A percentile compares a stretch with the other conserved stretches of the same genome.
Evolutionary conservation across 2,797 vertebrate species (phyloP).

Genomic region (Neosilurus hyrtlii): DNA sequence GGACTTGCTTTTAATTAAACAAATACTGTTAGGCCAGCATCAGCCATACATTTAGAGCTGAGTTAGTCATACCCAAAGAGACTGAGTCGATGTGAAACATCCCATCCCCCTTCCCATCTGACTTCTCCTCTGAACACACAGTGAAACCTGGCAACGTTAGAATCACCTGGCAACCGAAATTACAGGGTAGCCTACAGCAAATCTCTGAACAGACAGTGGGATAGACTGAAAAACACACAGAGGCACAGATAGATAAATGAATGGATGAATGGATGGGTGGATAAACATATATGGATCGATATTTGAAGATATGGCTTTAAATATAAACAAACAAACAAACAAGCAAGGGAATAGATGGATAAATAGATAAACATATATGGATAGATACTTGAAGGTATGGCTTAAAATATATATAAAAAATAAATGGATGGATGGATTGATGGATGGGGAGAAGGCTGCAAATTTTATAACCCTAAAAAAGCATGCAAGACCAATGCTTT

Average conservation of each 20-base stretch:
- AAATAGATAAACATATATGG: not conserved
- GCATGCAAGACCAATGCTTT: no score
- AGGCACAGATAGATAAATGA: not conserved
- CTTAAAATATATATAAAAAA: not conserved
- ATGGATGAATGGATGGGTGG: not conserved
- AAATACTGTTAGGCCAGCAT: conserved; percentile 28
- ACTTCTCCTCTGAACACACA: conserved; percentile 62
- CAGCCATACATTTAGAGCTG: conserved; percentile 14
- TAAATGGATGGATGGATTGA: no score
- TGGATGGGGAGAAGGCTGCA: no score
- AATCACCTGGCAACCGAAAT: conserved; percentile 75
- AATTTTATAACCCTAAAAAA: no score
- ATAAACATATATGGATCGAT: not conserved
- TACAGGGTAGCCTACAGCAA: conserved; percentile 67
- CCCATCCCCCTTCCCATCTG: not conserved
- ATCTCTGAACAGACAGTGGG: conserved; percentile 55
- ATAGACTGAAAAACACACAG: conserved; percentile 4
- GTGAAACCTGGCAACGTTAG: conserved; percentile 65
- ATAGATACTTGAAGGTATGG: not conserved
- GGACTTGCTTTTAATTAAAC: conserved; percentile 39
- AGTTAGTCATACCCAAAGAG: conserved; percentile 7
- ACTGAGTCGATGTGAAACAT: conserved; percentile 3
- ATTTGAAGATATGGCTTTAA: not conserved
- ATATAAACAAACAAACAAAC: not conserved
- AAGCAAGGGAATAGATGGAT: not conserved